Evolutionary conservation across 2,113 vertebrate species (phyloP), one percentile per base, ranked within the genome.

Genomic region (Pseudopipra pipra): DNA sequence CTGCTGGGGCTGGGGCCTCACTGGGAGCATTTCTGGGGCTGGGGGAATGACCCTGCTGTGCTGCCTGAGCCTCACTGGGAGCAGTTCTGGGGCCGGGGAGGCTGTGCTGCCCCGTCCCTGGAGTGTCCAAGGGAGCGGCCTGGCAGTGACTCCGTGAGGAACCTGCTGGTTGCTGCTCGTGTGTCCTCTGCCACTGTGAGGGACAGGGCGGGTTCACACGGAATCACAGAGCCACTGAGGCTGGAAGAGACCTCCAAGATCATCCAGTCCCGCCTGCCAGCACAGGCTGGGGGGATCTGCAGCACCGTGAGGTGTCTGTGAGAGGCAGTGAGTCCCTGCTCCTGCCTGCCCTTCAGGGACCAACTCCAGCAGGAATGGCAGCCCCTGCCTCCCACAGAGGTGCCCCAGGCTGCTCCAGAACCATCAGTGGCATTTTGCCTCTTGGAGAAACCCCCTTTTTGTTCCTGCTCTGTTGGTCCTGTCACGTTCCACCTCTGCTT

Each of bases 111-210:
- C n/a, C n/a, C 81, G 5, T 2, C 80, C 59, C 41, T 66, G 35
- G 12, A 33, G 11, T 19, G 46, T 0, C 37, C 62, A 1, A 4
- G 37, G 56, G 24, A 49, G 35, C 35, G 12, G 0, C 11, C 75
- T 27, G 43, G 0, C 0, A 5, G 7, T 4, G 85, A 62, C 12
- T 39, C 59, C 3, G 5, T 11, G 59, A 37, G 15, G 7, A 18
- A 11, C 59, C 59, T 27, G 14, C 37, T 63, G 25, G n/a, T 67
- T 73, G 17, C 47, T 41, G 31, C 24, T 83, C 46, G 12, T 12
- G 25, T 8, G 25, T 15, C 27, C 49, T 15, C 49, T 27, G 24
- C 49, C 49, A 8, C 49, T 8, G 24, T 35, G 39, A 55, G 74
- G 31, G 58, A 16, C 59, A 10, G 35, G 27, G 35, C 59, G 12